Percentiles rank a stretch among this genome's conserved stretches.
Conservation (phyloP, 2,888 invertebrate genomes). For the Alcis repandata region DNA sequence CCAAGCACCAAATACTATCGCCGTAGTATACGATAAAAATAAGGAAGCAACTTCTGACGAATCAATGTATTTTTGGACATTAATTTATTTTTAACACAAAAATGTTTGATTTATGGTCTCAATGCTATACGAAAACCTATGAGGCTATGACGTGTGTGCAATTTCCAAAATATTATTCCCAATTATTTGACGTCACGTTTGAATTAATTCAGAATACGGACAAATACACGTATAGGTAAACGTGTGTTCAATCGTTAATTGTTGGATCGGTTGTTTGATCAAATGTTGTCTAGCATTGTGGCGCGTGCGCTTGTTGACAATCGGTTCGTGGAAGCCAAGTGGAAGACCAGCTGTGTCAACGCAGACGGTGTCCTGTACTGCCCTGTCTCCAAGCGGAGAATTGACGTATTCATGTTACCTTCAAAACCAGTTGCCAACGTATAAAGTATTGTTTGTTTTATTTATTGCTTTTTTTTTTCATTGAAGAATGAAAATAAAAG, state of each 20-base stretch:
- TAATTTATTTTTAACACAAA: too few relatives aligned
- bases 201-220: not conserved
- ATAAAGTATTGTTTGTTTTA: too few relatives aligned
- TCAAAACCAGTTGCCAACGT: not conserved
- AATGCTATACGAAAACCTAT: too few relatives aligned
- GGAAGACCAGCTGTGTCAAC: slow-evolving; percentile 3
- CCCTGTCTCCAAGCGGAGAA: not conserved
- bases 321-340: not conserved
- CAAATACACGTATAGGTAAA: slow-evolving; percentile 14
- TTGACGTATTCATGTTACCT: not conserved
- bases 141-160: not conserved
- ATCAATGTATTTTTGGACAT: too few relatives aligned
- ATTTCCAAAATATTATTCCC: slow-evolving; percentile 1
- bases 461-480: too few relatives aligned
- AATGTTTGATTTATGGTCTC: too few relatives aligned
- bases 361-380: not conserved
- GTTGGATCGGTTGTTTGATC: not conserved
- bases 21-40: too few relatives aligned
- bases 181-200: slow-evolving; percentile 9
- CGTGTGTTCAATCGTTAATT: slow-evolving; percentile 12
- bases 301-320: slow-evolving; percentile 10
- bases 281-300: slow-evolving; percentile 7
- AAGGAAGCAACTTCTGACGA: too few relatives aligned
- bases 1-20: too few relatives aligned
- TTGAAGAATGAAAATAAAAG: too few relatives aligned